phyloP scores from a whole-genome alignment of 2,888 invertebrate species.

The Anticlea derivata region DNA sequence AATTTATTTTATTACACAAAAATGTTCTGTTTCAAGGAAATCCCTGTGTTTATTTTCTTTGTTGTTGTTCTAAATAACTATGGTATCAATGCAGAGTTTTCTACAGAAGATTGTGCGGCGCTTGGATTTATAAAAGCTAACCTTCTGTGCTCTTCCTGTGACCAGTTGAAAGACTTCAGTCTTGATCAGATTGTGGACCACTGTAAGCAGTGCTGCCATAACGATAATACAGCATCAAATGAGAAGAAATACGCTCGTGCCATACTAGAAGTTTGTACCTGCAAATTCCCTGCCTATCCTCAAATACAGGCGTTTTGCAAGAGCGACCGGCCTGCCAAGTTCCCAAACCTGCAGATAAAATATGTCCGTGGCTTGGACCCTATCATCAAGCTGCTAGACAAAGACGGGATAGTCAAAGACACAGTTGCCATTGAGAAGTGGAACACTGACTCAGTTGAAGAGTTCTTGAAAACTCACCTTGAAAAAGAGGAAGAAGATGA shows the following conservation, averaged over 20 bases:
- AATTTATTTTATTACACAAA: constrained; percentile 1
- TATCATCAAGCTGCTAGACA: constrained; percentile 94
- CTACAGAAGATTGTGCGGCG: constrained; percentile 92
- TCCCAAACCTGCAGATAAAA: constrained; percentile 95
- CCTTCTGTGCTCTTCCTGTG: constrained; percentile 94
- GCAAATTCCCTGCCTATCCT: constrained; percentile 98
- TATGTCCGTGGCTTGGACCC: constrained; percentile 98
- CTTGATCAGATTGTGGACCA: constrained; percentile 86
- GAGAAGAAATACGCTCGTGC: constrained; percentile 94
- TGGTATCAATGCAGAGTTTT: constrained; percentile 79
- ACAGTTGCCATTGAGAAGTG: constrained; percentile 98
- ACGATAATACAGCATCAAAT: constrained; percentile 86
- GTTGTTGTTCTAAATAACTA: constrained; percentile 35
- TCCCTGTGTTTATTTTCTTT: constrained; percentile 26
- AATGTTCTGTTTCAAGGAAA: constrained; percentile 23
- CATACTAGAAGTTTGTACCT: constrained; percentile 97
- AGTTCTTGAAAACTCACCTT: constrained; percentile 96
- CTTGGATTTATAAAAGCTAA: constrained; percentile 94
- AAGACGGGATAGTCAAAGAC: constrained; percentile 92
- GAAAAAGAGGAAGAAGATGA: constrained; percentile 83
- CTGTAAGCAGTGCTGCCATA: constrained; percentile 92
- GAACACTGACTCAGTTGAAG: constrained; percentile 99
- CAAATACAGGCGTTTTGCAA: constrained; percentile 99
- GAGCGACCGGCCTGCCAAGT: constrained; percentile 94
- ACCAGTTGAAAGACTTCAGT: constrained; percentile 90